phyloP scores from a whole-genome alignment of 2,113 vertebrate species.

The Saccopteryx leptura region DNA sequence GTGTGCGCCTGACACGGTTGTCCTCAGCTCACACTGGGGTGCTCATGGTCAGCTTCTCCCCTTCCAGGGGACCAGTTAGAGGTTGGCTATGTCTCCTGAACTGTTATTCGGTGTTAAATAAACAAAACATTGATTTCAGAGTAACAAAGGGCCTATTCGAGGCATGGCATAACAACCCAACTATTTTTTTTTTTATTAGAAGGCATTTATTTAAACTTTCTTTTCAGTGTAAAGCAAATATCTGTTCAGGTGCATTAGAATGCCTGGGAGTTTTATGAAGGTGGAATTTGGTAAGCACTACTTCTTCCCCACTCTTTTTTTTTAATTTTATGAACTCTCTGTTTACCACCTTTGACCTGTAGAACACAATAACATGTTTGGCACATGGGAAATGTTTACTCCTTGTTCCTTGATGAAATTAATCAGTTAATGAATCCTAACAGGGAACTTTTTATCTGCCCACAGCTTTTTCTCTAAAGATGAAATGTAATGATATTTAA shows the following conservation, averaged over 20 bases:
- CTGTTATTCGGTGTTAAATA: not conserved
- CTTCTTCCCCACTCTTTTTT: not conserved
- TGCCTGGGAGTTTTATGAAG: not conserved
- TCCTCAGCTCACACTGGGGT: not conserved
- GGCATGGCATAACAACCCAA: not conserved
- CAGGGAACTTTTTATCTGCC: not conserved
- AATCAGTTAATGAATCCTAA: not conserved
- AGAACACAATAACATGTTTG: not conserved
- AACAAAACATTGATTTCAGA: not conserved
- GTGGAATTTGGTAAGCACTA: not conserved
- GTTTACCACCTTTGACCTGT: not conserved
- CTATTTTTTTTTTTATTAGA: not conserved
- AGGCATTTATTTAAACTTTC: slow-evolving; percentile 22
- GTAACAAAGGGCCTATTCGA: not conserved
- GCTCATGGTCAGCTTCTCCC: not conserved
- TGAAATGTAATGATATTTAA: not conserved
- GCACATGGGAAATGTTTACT: not conserved
- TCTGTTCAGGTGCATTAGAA: not conserved
- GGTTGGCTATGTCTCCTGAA: not conserved
- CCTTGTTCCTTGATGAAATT: not conserved
- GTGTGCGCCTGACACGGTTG: not conserved
- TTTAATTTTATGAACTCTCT: not conserved
- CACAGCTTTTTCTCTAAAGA: not conserved
- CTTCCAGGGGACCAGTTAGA: not conserved
- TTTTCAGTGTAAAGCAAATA: not conserved